Percentiles rank a stretch among this genome's conserved stretches.
phyloP scores from a whole-genome alignment of 2,113 vertebrate species.

The Willisornis vidua region DNA sequence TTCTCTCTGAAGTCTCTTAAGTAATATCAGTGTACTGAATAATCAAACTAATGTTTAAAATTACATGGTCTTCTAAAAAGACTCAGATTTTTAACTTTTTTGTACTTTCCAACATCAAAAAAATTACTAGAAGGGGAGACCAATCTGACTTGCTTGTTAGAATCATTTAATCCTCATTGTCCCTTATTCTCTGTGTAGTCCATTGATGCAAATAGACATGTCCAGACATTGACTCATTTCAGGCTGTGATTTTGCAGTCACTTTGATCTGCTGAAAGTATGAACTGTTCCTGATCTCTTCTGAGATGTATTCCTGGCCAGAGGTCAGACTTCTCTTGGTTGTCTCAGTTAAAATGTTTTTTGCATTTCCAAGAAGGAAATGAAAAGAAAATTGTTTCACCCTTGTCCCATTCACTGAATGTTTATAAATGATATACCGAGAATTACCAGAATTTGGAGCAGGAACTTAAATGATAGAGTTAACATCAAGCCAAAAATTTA shows the following conservation, averaged over 20 bases:
- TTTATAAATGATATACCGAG: not conserved
- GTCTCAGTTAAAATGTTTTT: not conserved
- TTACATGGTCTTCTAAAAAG: not conserved
- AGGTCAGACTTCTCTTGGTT: not conserved
- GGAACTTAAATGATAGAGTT: not conserved
- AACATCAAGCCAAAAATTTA: not conserved
- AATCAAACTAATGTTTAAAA: slow-evolving; percentile 22
- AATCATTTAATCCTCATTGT: not conserved
- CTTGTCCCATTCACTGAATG: not conserved
- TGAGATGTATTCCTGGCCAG: not conserved
- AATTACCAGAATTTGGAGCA: not conserved
- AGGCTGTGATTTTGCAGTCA: not conserved
- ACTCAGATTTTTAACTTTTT: not conserved
- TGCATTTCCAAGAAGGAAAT: not conserved
- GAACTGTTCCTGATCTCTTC: not conserved
- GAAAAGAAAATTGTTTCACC: not conserved
- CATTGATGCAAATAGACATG: not conserved
- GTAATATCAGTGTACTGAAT: not conserved
- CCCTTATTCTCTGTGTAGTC: not conserved
- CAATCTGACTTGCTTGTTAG: not conserved
- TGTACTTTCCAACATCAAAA: not conserved
- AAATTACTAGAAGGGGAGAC: not conserved
- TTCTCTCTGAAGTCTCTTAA: not conserved
- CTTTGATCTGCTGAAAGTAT: not conserved
- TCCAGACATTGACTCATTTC: not conserved